Evolutionary conservation across 2,113 vertebrate genomes (phyloP).

Genomic region (Fukomys damarensis): DNA sequence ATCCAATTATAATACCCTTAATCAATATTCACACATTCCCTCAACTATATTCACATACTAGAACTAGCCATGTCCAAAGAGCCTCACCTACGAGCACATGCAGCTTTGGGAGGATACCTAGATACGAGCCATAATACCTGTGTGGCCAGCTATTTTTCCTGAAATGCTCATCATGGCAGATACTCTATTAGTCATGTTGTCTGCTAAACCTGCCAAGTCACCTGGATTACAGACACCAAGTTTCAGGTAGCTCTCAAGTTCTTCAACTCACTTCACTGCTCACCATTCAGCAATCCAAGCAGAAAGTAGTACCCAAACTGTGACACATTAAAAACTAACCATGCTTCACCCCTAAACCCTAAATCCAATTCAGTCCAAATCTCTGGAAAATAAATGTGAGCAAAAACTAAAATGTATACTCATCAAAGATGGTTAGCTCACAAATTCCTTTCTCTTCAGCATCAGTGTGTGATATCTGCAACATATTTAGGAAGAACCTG

Average conservation of each 20-base stretch:
- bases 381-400: neutral
- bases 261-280: slow-evolving; percentile 58
- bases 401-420: neutral
- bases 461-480: neutral
- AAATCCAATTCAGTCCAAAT: neutral
- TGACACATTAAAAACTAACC: slow-evolving; percentile 55
- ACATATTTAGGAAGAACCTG: neutral
- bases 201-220: neutral
- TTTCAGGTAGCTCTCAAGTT: slow-evolving; percentile 17
- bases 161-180: neutral
- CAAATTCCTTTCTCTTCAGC: neutral
- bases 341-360: slow-evolving; percentile 62
- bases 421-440: neutral
- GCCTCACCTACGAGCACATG: neutral
- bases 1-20: neutral
- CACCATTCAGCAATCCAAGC: slow-evolving; percentile 54
- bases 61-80: neutral
- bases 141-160: neutral
- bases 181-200: slow-evolving; percentile 7
- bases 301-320: slow-evolving; percentile 26
- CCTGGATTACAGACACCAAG: slow-evolving; percentile 45
- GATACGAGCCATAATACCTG: neutral
- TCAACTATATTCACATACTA: neutral
- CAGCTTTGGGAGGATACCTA: neutral
- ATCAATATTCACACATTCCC: neutral